Conservation (phyloP, 2,888 invertebrate genomes). For the Balanococcus diminutus region DNA sequence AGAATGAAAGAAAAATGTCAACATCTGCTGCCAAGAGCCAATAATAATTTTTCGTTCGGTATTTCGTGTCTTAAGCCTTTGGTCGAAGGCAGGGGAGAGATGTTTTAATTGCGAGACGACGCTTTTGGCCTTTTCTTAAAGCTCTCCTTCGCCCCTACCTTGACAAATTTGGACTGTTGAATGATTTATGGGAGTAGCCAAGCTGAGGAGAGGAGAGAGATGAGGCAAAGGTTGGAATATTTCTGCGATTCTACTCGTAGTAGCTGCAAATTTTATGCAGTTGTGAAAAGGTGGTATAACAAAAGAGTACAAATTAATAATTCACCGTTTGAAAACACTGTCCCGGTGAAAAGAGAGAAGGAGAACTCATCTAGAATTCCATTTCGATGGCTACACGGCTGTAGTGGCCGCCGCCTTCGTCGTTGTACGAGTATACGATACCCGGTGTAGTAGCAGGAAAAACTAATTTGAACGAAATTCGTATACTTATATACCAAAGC, state of each 20-base stretch:
- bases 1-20: constrained; percentile 23
- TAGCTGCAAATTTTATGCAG: too few species aligned
- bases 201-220: too few species aligned
- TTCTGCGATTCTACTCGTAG: too few species aligned
- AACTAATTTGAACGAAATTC: constrained; percentile 49
- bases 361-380: constrained; percentile 9
- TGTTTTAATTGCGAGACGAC: neutral
- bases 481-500: constrained; percentile 5
- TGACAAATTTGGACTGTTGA: too few species aligned
- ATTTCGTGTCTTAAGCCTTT: constrained; percentile 27
- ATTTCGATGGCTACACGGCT: neutral
- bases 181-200: too few species aligned
- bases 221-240: too few species aligned
- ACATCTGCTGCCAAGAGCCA: constrained; percentile 28
- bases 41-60: constrained; percentile 18
- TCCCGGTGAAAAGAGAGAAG: neutral
- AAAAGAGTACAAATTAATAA: too few species aligned
- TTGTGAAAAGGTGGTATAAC: too few species aligned
- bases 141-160: too few species aligned
- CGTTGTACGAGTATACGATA: neutral
- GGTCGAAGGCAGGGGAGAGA: neutral
- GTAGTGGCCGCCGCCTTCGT: neutral
- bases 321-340: neutral
- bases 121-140: neutral
- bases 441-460: too few species aligned